These are phyloP conservation scores for Hydrotaea cyrtoneurina DNA, from an alignment of 2,888 invertebrate species.

Conservation along the genomic window DNA sequence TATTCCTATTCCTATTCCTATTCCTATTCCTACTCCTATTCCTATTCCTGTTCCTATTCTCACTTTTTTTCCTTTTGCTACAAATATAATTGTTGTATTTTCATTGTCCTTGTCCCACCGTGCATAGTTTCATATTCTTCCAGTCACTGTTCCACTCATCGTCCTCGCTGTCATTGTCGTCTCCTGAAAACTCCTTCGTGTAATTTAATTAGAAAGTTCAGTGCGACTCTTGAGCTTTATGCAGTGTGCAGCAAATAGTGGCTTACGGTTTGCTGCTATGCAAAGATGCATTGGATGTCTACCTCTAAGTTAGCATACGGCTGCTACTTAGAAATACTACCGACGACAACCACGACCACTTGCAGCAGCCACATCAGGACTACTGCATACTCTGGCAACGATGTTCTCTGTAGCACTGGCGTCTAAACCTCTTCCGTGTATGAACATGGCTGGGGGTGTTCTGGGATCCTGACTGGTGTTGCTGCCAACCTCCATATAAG, in stretches of 20 bases:
- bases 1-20: no score
- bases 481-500: conserved; percentile 28
- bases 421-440: not conserved
- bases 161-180: conserved; percentile 18
- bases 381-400: not conserved
- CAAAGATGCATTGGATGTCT: not conserved
- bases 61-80: no score
- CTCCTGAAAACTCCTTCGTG: conserved; percentile 51
- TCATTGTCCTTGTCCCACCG: no score
- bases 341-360: conserved; percentile 9
- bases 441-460: not conserved
- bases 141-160: conserved; percentile 11
- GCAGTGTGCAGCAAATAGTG: conserved; percentile 21
- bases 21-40: no score
- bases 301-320: not conserved
- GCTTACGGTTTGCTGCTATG: conserved; percentile 9
- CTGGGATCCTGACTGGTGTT: not conserved
- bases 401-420: not conserved
- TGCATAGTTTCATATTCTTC: not conserved
- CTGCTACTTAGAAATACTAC: not conserved
- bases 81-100: no score
- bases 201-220: conserved; percentile 67
- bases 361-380: conserved; percentile 20
- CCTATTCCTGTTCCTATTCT: no score
- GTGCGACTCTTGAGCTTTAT: conserved; percentile 60